These are phyloP conservation scores for Antheraea mylitta DNA, from an alignment of 1,140 invertebrate genomes.

Conservation along the genomic window DNA sequence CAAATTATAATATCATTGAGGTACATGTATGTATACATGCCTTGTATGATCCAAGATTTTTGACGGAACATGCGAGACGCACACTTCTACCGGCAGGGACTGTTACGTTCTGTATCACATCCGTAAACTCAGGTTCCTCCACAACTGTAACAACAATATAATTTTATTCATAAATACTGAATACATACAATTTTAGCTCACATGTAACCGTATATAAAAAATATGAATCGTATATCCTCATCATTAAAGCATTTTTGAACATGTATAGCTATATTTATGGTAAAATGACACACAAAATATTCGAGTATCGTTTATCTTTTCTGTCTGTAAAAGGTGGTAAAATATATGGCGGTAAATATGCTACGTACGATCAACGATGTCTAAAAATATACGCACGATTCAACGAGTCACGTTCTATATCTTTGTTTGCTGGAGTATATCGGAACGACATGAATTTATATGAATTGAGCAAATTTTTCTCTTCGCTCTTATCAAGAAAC, in stretches of 20 bases:
- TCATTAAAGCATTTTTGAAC: too few relatives aligned
- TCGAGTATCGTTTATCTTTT: background rate
- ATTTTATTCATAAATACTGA: background rate
- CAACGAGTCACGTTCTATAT: slow-evolving; percentile 1
- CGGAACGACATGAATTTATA: slow-evolving; percentile 42
- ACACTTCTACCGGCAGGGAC: slow-evolving; percentile 91
- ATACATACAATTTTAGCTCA: background rate
- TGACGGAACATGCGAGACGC: slow-evolving; percentile 92
- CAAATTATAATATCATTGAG: too few relatives aligned
- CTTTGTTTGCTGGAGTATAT: slow-evolving; percentile 20
- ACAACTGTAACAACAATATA: slow-evolving; percentile 79
- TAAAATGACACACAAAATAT: background rate
- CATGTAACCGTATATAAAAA: background rate
- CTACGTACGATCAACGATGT: background rate
- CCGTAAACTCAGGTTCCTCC: slow-evolving; percentile 85
- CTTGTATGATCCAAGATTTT: slow-evolving; percentile 92
- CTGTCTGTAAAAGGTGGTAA: background rate
- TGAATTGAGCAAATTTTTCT: slow-evolving; percentile 43
- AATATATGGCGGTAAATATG: background rate
- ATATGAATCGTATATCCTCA: too few relatives aligned
- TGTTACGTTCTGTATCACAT: slow-evolving; percentile 85
- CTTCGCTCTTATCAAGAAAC: slow-evolving; percentile 50
- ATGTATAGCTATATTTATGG: background rate
- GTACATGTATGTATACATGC: slow-evolving; percentile 69
- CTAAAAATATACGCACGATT: slow-evolving; percentile 1